Conservation (phyloP, 1,140 invertebrate species). For the Solenopsis invicta region DNA sequence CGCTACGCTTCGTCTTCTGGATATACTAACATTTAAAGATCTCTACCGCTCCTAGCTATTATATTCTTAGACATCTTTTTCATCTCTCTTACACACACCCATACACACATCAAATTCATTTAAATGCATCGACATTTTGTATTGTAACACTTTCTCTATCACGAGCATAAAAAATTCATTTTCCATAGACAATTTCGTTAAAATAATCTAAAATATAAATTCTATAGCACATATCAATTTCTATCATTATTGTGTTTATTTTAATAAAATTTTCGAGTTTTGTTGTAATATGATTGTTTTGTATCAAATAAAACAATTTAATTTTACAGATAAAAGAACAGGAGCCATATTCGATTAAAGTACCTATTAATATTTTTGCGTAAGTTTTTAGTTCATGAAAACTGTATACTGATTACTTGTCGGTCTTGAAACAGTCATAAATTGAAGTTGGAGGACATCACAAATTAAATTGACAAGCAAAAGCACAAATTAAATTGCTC, state of each 20-base stretch:
- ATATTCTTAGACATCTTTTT: not conserved
- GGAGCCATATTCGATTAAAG: no score
- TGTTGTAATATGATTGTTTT: not conserved
- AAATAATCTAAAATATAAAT: constrained; percentile 1
- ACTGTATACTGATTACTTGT: no score
- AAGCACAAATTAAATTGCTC: no score
- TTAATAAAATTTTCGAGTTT: not conserved
- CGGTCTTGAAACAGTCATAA: no score
- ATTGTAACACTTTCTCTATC: not conserved
- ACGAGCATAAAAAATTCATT: not conserved
- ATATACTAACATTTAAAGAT: not conserved
- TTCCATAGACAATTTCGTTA: not conserved
- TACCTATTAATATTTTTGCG: no score
- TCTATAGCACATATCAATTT: not conserved
- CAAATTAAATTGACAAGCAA: no score
- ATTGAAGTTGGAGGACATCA: no score
- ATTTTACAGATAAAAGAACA: not conserved
- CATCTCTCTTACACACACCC: no score
- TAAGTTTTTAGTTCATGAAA: no score
- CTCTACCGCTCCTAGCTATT: not conserved
- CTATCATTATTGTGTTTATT: not conserved
- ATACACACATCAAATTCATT: not conserved
- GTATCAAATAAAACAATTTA: not conserved
- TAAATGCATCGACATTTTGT: not conserved
- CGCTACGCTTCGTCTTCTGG: not conserved